Evolutionary conservation across 2,888 invertebrate genomes (phyloP).

Genomic region (Drosophila sordidula): DNA sequence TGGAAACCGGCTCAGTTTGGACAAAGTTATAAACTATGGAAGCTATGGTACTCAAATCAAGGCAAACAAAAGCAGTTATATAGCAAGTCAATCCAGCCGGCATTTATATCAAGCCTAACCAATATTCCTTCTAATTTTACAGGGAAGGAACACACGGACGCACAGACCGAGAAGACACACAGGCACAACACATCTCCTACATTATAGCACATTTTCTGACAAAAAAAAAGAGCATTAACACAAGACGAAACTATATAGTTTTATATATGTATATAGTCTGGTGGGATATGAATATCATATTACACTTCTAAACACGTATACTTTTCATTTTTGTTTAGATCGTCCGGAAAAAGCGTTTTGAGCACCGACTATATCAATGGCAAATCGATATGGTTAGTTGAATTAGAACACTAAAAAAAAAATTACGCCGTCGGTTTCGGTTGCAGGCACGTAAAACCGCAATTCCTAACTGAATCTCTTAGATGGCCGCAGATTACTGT

Average conservation of each 20-base stretch:
- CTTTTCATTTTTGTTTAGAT: not conserved
- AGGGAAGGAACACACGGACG: too few relatives aligned
- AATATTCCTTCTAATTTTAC: too few relatives aligned
- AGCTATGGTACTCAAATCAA: too few relatives aligned
- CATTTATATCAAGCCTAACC: not conserved
- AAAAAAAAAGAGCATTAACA: too few relatives aligned
- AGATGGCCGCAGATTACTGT: constrained; percentile 72
- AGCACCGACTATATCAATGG: not conserved
- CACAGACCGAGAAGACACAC: not conserved
- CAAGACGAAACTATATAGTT: too few relatives aligned
- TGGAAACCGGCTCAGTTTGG: too few relatives aligned
- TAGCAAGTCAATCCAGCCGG: not conserved
- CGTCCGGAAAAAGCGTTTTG: not conserved
- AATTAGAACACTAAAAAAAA: constrained; percentile 9
- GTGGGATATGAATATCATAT: not conserved
- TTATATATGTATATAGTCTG: too few relatives aligned
- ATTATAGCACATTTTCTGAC: not conserved
- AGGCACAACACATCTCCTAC: not conserved
- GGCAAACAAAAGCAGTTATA: not conserved
- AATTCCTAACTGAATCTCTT: constrained; percentile 63
- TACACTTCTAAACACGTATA: not conserved
- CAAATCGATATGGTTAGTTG: constrained; percentile 1
- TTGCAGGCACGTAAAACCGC: constrained; percentile 54
- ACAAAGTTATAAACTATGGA: too few relatives aligned
- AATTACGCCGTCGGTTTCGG: constrained; percentile 22